Conservation (phyloP, 2,113 vertebrate species). For the Lynx canadensis region DNA sequence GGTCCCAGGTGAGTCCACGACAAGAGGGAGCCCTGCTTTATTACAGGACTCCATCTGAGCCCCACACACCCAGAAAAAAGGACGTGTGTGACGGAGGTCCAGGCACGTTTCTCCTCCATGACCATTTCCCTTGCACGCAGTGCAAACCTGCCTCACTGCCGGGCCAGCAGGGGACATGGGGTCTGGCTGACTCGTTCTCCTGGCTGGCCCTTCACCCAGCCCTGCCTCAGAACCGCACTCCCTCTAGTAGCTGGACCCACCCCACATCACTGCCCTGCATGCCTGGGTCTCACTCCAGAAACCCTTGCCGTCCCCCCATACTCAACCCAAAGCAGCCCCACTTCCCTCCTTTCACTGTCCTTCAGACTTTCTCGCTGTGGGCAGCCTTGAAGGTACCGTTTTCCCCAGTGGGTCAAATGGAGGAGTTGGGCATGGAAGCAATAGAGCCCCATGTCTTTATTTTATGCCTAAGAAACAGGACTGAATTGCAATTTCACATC, state of each 20-base stretch:
- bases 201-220: neutral
- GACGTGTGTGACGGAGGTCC: neutral
- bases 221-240: neutral
- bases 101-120: neutral
- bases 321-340: neutral
- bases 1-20: neutral
- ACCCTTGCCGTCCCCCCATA: neutral
- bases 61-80: neutral
- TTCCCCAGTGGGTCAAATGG: neutral
- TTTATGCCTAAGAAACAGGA: neutral
- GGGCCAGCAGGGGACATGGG: neutral
- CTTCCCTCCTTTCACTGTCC: neutral
- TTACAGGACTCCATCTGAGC: accelerated
- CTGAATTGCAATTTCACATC: neutral
- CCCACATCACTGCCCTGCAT: neutral
- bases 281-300: neutral
- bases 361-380: neutral
- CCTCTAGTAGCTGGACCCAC: neutral
- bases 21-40: neutral
- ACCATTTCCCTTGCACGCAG: accelerated
- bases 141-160: neutral
- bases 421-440: neutral
- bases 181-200: neutral
- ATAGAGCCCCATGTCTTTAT: neutral
- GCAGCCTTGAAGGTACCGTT: neutral